phyloP scores from a whole-genome alignment of 1,140 invertebrate species.

The Apolygus lucorum region DNA sequence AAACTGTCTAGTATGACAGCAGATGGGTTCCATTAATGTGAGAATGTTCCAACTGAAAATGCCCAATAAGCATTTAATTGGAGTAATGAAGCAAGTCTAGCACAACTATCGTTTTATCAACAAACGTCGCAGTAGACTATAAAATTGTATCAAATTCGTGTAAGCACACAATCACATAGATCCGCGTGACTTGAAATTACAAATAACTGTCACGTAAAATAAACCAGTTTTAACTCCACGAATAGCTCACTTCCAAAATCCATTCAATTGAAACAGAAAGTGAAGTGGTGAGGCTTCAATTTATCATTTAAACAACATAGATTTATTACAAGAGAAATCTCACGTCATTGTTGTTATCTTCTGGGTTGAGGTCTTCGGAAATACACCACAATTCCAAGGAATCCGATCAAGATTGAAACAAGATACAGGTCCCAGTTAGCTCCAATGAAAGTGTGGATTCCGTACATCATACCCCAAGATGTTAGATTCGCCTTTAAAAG shows the following conservation, averaged over 20 bases:
- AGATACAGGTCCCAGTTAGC: conserved; percentile 93
- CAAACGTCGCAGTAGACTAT: not conserved
- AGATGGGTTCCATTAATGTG: no score
- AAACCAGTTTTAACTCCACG: not conserved
- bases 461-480: conserved; percentile 46
- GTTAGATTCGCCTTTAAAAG: conserved; percentile 53
- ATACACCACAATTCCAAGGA: conserved; percentile 72
- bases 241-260: not conserved
- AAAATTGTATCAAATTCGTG: not conserved
- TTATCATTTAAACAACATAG: not conserved
- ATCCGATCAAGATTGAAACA: conserved; percentile 68
- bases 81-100: not conserved
- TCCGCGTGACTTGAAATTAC: no score
- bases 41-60: no score
- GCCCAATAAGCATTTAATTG: not conserved
- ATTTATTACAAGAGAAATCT: not conserved
- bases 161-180: not conserved
- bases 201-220: no score
- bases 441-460: conserved; percentile 58
- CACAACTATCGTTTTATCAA: not conserved
- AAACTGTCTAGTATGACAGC: no score
- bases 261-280: not conserved
- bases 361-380: conserved; percentile 29
- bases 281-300: not conserved
- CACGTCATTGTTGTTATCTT: not conserved